Conservation (phyloP, 2,113 vertebrate species). For the Myotis yumanensis region DNA sequence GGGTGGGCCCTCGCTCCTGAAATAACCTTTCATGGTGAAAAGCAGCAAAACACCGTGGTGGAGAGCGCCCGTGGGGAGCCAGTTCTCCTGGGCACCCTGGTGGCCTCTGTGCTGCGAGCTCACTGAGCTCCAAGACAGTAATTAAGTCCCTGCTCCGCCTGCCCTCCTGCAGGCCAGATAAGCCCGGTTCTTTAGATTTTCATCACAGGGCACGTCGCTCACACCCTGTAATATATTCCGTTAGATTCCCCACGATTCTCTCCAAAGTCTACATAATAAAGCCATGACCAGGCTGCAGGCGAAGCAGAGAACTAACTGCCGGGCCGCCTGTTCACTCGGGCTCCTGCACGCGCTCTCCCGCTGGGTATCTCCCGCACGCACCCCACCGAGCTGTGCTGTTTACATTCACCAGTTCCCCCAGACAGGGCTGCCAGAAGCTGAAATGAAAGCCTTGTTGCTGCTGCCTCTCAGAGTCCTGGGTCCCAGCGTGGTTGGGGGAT, state of each 20-base stretch:
- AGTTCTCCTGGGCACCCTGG: slow-evolving; percentile 19
- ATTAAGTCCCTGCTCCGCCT: slow-evolving; percentile 65
- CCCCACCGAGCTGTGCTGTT: too few relatives aligned
- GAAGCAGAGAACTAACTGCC: too few relatives aligned
- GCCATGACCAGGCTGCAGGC: neutral
- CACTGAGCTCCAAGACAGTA: slow-evolving; percentile 50
- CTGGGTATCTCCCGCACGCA: too few relatives aligned
- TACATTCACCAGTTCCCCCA: too few relatives aligned
- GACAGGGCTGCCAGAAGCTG: too few relatives aligned
- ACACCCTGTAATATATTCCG: slow-evolving; percentile 57
- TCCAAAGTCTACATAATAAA: slow-evolving; percentile 58
- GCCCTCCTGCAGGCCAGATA: slow-evolving; percentile 39
- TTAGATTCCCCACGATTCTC: slow-evolving; percentile 46
- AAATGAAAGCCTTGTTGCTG: too few relatives aligned
- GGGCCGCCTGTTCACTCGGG: too few relatives aligned
- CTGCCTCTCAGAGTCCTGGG: too few relatives aligned
- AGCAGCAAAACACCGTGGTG: slow-evolving; percentile 49
- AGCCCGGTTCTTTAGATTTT: slow-evolving; percentile 37
- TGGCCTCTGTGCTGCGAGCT: slow-evolving; percentile 37
- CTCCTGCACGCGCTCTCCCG: too few relatives aligned
- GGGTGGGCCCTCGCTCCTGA: neutral
- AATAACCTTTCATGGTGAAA: slow-evolving; percentile 41
- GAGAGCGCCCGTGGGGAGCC: slow-evolving; percentile 52
- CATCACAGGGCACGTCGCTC: slow-evolving; percentile 48
- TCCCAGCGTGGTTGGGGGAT: too few relatives aligned